phyloP scores from a whole-genome alignment of 2,888 invertebrate genomes.

The Marasmarcha lunaedactyla region DNA sequence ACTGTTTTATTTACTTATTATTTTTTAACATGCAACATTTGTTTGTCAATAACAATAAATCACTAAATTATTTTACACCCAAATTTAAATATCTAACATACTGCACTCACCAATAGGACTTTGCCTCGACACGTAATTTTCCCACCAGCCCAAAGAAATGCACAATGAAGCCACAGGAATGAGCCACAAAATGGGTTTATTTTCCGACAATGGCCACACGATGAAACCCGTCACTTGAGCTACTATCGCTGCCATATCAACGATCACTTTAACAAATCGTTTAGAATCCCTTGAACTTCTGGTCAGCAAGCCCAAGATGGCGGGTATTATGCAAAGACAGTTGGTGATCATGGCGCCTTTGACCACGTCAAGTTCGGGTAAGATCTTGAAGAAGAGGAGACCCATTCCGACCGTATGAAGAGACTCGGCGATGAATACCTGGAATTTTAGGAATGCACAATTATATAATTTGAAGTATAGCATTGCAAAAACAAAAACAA shows the following conservation, averaged over 20 bases:
- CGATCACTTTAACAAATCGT: constrained; percentile 80
- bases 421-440: constrained; percentile 87
- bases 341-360: constrained; percentile 97
- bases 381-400: constrained; percentile 85
- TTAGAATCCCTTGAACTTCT: constrained; percentile 85
- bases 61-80: too few relatives aligned
- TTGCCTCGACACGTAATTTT: constrained; percentile 91
- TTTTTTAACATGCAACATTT: too few relatives aligned
- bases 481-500: too few relatives aligned
- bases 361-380: constrained; percentile 93
- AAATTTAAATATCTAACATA: too few relatives aligned
- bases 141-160: constrained; percentile 97
- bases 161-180: constrained; percentile 88
- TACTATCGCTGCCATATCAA: constrained; percentile 87
- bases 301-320: constrained; percentile 80
- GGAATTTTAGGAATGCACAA: constrained; percentile 20
- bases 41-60: too few relatives aligned
- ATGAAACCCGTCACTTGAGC: constrained; percentile 93
- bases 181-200: constrained; percentile 82
- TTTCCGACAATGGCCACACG: constrained; percentile 89
- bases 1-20: too few relatives aligned
- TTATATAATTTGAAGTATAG: too few relatives aligned
- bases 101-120: constrained; percentile 80
- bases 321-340: constrained; percentile 93
- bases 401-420: constrained; percentile 90